Percentiles rank a stretch among this genome's conserved stretches.
Evolutionary conservation across 2,113 vertebrate species (phyloP).

Genomic region (Nothobranchius kuhntae): DNA sequence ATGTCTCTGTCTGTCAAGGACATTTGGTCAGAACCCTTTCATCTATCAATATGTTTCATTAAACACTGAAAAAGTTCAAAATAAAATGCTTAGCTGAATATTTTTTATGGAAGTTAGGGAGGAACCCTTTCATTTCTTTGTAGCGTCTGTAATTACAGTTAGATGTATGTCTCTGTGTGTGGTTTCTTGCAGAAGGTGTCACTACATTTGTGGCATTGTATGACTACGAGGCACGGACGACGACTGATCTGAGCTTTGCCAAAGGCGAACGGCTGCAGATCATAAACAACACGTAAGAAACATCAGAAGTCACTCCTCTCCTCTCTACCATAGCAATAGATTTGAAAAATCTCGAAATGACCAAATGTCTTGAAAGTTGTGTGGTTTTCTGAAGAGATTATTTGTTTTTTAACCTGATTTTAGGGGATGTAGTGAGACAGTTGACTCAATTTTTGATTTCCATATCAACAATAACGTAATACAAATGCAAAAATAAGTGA

Average conservation of each 20-base stretch:
- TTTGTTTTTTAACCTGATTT: too few relatives aligned
- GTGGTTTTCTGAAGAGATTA: too few relatives aligned
- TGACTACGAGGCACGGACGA: slow-evolving; percentile 94
- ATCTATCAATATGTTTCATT: slow-evolving; percentile 50
- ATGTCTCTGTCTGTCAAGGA: slow-evolving; percentile 37
- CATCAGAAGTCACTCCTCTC: neutral
- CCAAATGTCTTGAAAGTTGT: too few relatives aligned
- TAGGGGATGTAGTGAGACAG: too few relatives aligned
- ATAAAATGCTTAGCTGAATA: slow-evolving; percentile 3
- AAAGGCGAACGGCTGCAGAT: slow-evolving; percentile 95
- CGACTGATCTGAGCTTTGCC: slow-evolving; percentile 94
- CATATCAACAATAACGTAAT: too few relatives aligned
- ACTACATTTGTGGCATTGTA: slow-evolving; percentile 97
- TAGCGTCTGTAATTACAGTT: slow-evolving; percentile 8
- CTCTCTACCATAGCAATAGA: neutral
- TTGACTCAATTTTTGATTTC: too few relatives aligned
- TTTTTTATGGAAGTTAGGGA: neutral
- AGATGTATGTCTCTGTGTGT: slow-evolving; percentile 26
- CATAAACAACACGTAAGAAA: slow-evolving; percentile 98
- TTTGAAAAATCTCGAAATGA: too few relatives aligned
- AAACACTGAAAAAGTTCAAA: slow-evolving; percentile 17
- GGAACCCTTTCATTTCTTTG: slow-evolving; percentile 18
- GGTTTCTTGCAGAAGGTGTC: slow-evolving; percentile 86
- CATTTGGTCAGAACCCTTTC: slow-evolving; percentile 4
- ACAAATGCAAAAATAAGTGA: too few relatives aligned